Evolutionary conservation across 2,888 invertebrate genomes (phyloP), one percentile per base, ranked within the genome.

Genomic region (Ochlodes sylvanus): DNA sequence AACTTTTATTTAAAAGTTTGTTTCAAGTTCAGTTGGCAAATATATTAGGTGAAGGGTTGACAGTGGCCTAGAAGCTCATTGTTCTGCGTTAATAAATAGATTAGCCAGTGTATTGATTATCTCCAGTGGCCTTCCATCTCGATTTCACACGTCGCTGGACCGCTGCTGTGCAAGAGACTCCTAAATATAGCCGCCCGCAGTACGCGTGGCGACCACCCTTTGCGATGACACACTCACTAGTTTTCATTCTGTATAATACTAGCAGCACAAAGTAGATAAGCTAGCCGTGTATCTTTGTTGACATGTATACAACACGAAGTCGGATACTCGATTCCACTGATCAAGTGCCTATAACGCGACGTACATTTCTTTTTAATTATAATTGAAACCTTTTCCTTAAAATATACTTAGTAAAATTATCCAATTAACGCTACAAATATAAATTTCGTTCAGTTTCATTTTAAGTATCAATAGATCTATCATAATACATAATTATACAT

Each of bases 151-250:
- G 79, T 84, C 87, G 82, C 70, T 86, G 86, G 79, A 73, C 80
- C 76, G 77, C 76, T 74, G 71, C 77, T 73, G 79, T 78, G 81
- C 77, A 76, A 77, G 78, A 79, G 78, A 79, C 77, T 72, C 84
- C 89, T 91, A 92, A 89, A 87, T 90, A 89, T 91, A 92, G 86
- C 79, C 69, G 63, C 58, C 77, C 73, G 52, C 72, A 72, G 75
- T 76, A 82, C 78, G 78, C 80, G 80, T 77, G 69, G 72, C 72
- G 79, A 72, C 80, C 80, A 82, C 84, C 84, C 85, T 81, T 76
- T 76, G 76, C 75, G 78, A 71, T 81, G 77, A 78, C 76, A 76
- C 41, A 64, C 47, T 47, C 21, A 41, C 61, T 70, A 38, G 32
- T 32, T 17, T n/a, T 12, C 38, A 15, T 62, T 50, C 27, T 21